Evolutionary conservation across 2,113 vertebrate genomes (phyloP).

Genomic region (Pao palembangensis): DNA sequence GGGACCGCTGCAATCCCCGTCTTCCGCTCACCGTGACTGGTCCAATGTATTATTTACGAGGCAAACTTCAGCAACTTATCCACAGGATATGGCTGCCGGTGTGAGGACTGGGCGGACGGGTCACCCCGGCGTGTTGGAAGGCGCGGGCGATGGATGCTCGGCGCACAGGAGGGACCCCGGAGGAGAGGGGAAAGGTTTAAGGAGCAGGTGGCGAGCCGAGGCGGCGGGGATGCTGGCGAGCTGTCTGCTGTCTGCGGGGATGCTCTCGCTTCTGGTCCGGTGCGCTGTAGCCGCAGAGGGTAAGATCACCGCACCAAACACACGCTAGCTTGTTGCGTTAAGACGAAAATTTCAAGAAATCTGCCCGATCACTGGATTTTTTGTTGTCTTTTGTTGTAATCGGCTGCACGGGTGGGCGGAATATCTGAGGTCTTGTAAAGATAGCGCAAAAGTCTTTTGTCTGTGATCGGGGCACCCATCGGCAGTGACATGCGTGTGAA

Average conservation of each 20-base stretch:
- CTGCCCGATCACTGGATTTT: neutral
- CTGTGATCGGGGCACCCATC: neutral
- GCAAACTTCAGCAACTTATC: constrained; percentile 68
- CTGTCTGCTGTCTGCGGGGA: constrained; percentile 62
- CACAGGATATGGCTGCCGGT: constrained; percentile 75
- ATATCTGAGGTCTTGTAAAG: too few species aligned
- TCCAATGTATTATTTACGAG: constrained; percentile 75
- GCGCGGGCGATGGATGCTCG: constrained; percentile 35
- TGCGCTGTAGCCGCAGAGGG: constrained; percentile 69
- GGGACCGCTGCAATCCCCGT: constrained; percentile 43
- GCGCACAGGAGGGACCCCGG: constrained; percentile 41
- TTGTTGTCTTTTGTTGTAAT: too few species aligned
- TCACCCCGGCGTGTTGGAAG: constrained; percentile 34
- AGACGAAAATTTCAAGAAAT: neutral
- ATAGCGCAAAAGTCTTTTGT: constrained; percentile 6
- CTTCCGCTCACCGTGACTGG: constrained; percentile 50
- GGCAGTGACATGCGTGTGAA: neutral
- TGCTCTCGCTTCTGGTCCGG: constrained; percentile 64
- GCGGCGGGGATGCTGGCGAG: constrained; percentile 57
- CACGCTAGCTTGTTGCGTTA: constrained; percentile 21
- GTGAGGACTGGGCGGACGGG: constrained; percentile 60
- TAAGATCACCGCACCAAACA: constrained; percentile 52
- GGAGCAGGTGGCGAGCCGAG: constrained; percentile 46
- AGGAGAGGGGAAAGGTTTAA: constrained; percentile 54
- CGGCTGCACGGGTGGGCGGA: neutral